A percentile compares a stretch with the other conserved stretches of the same genome.
phyloP scores from a whole-genome alignment of 2,113 vertebrate species.

The Trachemys scripta region DNA sequence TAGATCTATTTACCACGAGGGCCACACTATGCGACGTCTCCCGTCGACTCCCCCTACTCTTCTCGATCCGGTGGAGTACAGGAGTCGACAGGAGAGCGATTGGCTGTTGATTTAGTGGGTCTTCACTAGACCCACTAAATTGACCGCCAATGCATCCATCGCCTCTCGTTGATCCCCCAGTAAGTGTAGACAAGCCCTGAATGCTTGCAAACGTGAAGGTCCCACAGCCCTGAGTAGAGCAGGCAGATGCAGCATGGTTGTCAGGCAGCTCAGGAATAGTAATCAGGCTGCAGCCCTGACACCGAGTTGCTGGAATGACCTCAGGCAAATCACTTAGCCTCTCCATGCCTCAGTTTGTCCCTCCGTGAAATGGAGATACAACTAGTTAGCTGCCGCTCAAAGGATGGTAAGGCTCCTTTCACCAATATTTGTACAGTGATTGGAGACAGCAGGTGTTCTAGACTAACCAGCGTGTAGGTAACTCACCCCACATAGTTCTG shows the following conservation, averaged over 20 bases:
- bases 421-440: fast-evolving
- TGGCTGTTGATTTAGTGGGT: no score
- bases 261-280: not conserved
- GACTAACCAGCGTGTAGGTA: fast-evolving
- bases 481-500: not conserved
- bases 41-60: no score
- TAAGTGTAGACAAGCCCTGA: no score
- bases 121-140: no score
- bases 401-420: not conserved
- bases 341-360: not conserved
- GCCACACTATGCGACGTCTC: no score
- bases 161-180: no score
- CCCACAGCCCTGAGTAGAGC: not conserved
- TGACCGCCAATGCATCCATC: no score
- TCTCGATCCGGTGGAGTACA: no score
- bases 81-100: no score
- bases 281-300: not conserved
- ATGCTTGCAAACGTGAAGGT: not conserved
- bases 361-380: not conserved
- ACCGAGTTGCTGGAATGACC: not conserved
- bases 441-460: not conserved
- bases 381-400: not conserved
- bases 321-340: not conserved
- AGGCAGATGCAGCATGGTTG: not conserved
- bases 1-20: no score